phyloP scores from a whole-genome alignment of 2,888 invertebrate genomes.

The Pseudococcus jackbeardsleyi region DNA sequence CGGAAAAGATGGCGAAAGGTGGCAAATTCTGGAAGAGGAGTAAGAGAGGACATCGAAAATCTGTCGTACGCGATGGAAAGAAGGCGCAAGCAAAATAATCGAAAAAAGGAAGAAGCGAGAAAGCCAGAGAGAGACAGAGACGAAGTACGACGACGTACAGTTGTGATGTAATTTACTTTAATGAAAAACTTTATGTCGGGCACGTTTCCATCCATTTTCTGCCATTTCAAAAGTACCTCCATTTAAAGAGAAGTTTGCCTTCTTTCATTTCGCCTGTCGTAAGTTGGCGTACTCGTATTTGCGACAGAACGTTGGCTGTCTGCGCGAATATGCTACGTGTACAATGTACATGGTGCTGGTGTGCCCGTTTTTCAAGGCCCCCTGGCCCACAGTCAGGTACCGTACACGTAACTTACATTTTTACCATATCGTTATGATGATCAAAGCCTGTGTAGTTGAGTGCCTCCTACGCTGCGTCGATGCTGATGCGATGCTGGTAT shows the following conservation, averaged over 20 bases:
- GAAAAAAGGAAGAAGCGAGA: slow-evolving; percentile 26
- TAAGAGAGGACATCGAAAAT: not conserved
- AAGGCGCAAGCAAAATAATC: slow-evolving; percentile 46
- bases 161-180: slow-evolving; percentile 61
- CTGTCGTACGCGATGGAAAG: slow-evolving; percentile 26
- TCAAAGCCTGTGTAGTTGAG: not conserved
- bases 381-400: no score
- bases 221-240: slow-evolving; percentile 62
- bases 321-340: not conserved
- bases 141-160: not conserved
- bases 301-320: slow-evolving; percentile 56
- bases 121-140: not conserved
- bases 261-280: slow-evolving; percentile 58
- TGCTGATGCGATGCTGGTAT: not conserved
- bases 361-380: not conserved
- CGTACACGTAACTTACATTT: not conserved
- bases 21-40: not conserved
- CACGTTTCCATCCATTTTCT: slow-evolving; percentile 64
- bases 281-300: slow-evolving; percentile 59
- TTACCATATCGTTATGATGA: slow-evolving; percentile 9
- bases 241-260: slow-evolving; percentile 62
- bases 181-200: slow-evolving; percentile 64
- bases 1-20: not conserved
- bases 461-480: not conserved
- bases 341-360: not conserved